phyloP scores from a whole-genome alignment of 1,140 invertebrate genomes.

The Gonatopus flavifemur region DNA sequence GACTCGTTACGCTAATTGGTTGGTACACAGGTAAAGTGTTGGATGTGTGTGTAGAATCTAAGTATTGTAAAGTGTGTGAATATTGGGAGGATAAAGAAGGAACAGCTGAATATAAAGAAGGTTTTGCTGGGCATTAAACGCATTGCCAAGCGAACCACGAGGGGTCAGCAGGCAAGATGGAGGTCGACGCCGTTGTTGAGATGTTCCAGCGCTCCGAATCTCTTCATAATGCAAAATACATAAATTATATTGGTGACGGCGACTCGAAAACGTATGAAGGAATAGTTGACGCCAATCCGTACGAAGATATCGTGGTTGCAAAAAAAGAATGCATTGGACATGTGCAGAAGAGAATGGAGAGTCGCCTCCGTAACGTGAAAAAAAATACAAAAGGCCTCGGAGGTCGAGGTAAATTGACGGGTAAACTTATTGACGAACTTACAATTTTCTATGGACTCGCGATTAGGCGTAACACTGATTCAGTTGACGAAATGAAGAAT shows the following conservation, averaged over 20 bases:
- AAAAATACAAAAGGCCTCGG: too few species aligned
- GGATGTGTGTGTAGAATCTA: not conserved
- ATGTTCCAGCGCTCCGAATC: constrained; percentile 18
- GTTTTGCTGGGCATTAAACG: not conserved
- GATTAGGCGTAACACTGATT: not conserved
- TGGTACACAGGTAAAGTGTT: not conserved
- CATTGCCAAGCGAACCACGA: constrained; percentile 11
- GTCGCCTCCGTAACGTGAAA: not conserved
- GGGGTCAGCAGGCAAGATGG: constrained; percentile 19
- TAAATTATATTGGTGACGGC: constrained; percentile 10
- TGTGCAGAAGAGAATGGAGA: not conserved
- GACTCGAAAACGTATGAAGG: constrained; percentile 18
- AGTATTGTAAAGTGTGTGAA: constrained; percentile 12
- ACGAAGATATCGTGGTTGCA: constrained; percentile 1
- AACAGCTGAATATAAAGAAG: not conserved
- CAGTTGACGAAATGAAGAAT: not conserved
- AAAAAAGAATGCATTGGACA: constrained; percentile 24
- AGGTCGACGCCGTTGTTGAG: constrained; percentile 18
- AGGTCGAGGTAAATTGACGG: too few species aligned
- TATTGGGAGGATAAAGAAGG: constrained; percentile 6
- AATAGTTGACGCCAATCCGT: constrained; percentile 11
- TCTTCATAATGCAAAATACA: constrained; percentile 3
- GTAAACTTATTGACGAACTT: not conserved
- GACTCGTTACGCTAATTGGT: constrained; percentile 12
- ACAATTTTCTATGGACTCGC: not conserved